Base-by-base conservation (phyloP, 2,888 invertebrate genomes). In the Gisinianus flammeolus region DNA sequence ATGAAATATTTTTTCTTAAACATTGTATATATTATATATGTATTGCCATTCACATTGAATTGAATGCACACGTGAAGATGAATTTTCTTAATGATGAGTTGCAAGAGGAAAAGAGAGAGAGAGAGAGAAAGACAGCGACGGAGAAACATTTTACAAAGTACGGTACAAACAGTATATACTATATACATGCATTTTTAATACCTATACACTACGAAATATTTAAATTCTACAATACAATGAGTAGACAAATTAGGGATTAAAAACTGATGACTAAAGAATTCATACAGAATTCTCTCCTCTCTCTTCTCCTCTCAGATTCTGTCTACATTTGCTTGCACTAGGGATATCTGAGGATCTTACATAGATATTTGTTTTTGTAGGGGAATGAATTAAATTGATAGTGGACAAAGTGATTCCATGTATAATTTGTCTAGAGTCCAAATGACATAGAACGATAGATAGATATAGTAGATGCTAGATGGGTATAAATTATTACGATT, bases 371-470 rank as follows among this genome's bases (percentile, higher is more conserved):
- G n/a, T n/a, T n/a, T 19, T 44, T 44, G 3, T 44, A 19, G 28
- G 22, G 26, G 68, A 44, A 68, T 24, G 68, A 68, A 68, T 68
- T 35, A 31, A 68, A 35, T 68, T 68, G 68, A 68, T 68, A 68
- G 68, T 26, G 44, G 12, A 44, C 44, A 44, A 12, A 44, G 44
- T 44, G 6, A 19, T 44, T 44, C 12, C 28, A 28, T 64, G 30
- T 26, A 26, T 64, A 26, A 58, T 58, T 24, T 26, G 58, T 58
- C 10, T 64, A 26, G 64, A 64, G 64, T 28, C 26, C 44, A 44
- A 30, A 24, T 64, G 64, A 64, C 24, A 64, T 16, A 64, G 64
- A 30, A n/a, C 19, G 64, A 64, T 58, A n/a, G 58, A 58, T 58
- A n/a, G 58, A 58, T 19, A 58, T n/a, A 58, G 58, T 58, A 58